A percentile compares a stretch with the other conserved stretches of the same genome.
phyloP scores from a whole-genome alignment of 2,888 invertebrate species.

The Drosophila formosana region DNA sequence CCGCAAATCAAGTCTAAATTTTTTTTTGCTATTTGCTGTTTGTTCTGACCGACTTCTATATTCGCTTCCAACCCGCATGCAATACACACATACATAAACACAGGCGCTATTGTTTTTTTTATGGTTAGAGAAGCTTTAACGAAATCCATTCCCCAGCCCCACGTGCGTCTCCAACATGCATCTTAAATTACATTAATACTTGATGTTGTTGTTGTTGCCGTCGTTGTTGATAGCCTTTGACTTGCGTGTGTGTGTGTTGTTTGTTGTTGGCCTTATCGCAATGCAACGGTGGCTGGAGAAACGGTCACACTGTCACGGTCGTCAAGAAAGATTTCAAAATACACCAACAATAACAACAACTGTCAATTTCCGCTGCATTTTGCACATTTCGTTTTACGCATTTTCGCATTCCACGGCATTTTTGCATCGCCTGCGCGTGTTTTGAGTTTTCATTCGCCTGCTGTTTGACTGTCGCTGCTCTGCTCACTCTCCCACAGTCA shows the following conservation, averaged over 20 bases:
- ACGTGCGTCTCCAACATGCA: constrained; percentile 42
- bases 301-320: constrained; percentile 31
- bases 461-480: constrained; percentile 29
- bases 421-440: constrained; percentile 48
- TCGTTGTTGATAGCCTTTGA: constrained; percentile 64
- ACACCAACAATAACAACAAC: constrained; percentile 29
- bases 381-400: constrained; percentile 55
- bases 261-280: constrained; percentile 39
- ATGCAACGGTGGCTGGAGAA: constrained; percentile 31
- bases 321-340: constrained; percentile 35
- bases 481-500: constrained; percentile 21
- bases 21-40: constrained; percentile 19
- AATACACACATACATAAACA: constrained; percentile 15
- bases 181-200: constrained; percentile 52
- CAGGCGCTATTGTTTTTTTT: constrained; percentile 58
- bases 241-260: constrained; percentile 19
- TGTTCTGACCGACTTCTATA: constrained; percentile 56
- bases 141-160: constrained; percentile 11
- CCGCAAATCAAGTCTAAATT: constrained; percentile 29
- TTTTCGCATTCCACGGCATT: constrained; percentile 54
- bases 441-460: constrained; percentile 54
- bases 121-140: constrained; percentile 68
- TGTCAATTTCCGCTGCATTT: constrained; percentile 39
- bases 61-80: constrained; percentile 40
- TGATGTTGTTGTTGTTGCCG: constrained; percentile 32